Evolutionary conservation across 2,797 vertebrate genomes (phyloP), one percentile per base, ranked within the genome.

Genomic region (Siniperca undulata): DNA sequence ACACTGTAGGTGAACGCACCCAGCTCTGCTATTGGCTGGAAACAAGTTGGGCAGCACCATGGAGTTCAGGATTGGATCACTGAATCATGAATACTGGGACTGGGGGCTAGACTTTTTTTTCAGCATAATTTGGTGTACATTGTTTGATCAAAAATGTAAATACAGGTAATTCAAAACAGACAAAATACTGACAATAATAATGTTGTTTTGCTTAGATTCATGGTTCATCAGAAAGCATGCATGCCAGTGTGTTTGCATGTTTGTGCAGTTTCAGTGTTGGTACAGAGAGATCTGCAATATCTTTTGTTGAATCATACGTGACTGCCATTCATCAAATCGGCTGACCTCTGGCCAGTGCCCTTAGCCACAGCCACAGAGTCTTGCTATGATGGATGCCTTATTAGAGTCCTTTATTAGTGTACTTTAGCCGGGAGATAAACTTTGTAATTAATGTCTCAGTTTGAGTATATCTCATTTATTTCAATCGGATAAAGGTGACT

Each of bases 361-460:
- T 92, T 86, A 93, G 88, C 90, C 88, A 90, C 92, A 89, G 85
- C 90, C 91, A 88, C 70, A 83, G 91, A 93, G 90, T 91, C 80
- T 78, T 89, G 90, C 91, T 87, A 94, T 96, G 96, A 97, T 96
- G 95, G 94, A 97, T 97, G 95, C 94, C 92, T 95, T 94, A 94
- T 95, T 95, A 95, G 92, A 94, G 94, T 93, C 94, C 94, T 96
- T 95, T 96, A 96, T 96, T 96, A 96, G 96, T 95, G 94, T 95
- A 95, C 94, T 96, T 96, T 96, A 95, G 94, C 95, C 83, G 88
- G 92, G 94, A 95, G 96, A 96, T 96, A 96, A 95, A 96, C 95
- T 95, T 95, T 94, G 95, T 96, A 96, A 97, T 97, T 97, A 96
- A 96, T 96, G 96, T 96, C 95, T 96, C 94, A 94, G 95, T 95